Base-by-base conservation (phyloP, 2,797 vertebrate genomes). In the Pagetopsis macropterus region DNA sequence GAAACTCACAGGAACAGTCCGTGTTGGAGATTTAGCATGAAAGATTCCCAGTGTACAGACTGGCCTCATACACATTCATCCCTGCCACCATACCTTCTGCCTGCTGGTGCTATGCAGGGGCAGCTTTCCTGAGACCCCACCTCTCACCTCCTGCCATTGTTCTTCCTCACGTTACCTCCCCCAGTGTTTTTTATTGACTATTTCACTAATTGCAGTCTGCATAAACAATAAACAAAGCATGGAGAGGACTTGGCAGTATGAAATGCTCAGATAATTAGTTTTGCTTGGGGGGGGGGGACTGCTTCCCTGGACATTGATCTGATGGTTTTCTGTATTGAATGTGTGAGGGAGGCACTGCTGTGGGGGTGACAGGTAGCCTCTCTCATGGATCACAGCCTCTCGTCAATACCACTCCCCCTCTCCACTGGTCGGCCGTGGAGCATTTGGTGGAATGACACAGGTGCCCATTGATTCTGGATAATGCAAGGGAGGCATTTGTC, bases 181-280 rank as follows among this genome's bases (percentile, higher is more conserved):
- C 91, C 92, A 90, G 93, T 90, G 94, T 85, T 94, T 85, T 88
- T 92, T 95, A 96, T 96, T 96, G 96, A 97, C 95, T 90, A 86
- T 86, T 83, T 89, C 76, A 87, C 93, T 96, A 96, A 96, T 96
- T 96, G 94, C 91, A 91, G 91, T 85, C 84, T 83, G 78, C 91
- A 90, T 91, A 93, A 94, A 93, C 91, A 95, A 90, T 91, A 93
- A 94, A 93, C 91, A 95, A 93, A 93, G 88, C 85, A 16, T 82
- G 85, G 87, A 77, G 65, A 76, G 55, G 87, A 87, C 78, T 83
- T 89, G 91, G 92, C 86, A 83, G 82, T 79, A 84, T 90, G 88
- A 94, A 94, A 92, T 83, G 79, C 78, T 90, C 77, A 90, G 83
- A 90, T 94, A 94, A 96, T 95, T 94, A 93, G 92, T 94, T 94